Evolutionary conservation across 2,113 vertebrate genomes (phyloP), one percentile per base, ranked within the genome.

Genomic region (Ancistrus triradiatus): DNA sequence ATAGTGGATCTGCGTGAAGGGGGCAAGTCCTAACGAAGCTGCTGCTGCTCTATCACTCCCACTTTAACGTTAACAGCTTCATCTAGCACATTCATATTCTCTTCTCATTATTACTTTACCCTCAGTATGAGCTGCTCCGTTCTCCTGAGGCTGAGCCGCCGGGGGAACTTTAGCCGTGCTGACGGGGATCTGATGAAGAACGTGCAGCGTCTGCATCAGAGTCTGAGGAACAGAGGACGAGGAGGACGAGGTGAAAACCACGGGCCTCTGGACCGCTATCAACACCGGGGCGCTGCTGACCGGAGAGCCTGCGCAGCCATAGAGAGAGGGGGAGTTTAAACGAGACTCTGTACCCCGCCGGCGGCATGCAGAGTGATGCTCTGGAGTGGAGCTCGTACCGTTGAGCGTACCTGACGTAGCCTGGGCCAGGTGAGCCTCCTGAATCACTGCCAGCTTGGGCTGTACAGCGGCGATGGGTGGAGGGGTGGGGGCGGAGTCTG

Each of bases 361-460:
- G n/a, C n/a, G n/a, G n/a, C n/a, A n/a, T n/a, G n/a, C n/a, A n/a
- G n/a, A n/a, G n/a, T n/a, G n/a, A n/a, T n/a, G n/a, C n/a, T n/a
- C n/a, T n/a, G n/a, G n/a, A n/a, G n/a, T n/a, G n/a, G n/a, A n/a
- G n/a, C n/a, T n/a, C n/a, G n/a, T n/a, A n/a, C n/a, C n/a, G n/a
- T n/a, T n/a, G n/a, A 0, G 10, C 15, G 13, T 78, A 98, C 96
- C 95, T 91, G 94, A 74, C 60, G 93, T 90, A 42, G 90, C 94
- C 86, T 97, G 93, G 82, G 93, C 90, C 82, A 95, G 96, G 70
- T 91, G 90, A 0, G 95, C 91, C 88, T 99, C 96, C 80, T 95
- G 94, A 79, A 97, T 95, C 75, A 96, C 92, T 0, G 95, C 91
- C 66, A 98, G 89, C 75, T 96, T 98, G 78, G 95, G 91, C 84